Evolutionary conservation across 2,888 invertebrate species (phyloP), one percentile per base, ranked within the genome.

Genomic region (Augiades crinisus): DNA sequence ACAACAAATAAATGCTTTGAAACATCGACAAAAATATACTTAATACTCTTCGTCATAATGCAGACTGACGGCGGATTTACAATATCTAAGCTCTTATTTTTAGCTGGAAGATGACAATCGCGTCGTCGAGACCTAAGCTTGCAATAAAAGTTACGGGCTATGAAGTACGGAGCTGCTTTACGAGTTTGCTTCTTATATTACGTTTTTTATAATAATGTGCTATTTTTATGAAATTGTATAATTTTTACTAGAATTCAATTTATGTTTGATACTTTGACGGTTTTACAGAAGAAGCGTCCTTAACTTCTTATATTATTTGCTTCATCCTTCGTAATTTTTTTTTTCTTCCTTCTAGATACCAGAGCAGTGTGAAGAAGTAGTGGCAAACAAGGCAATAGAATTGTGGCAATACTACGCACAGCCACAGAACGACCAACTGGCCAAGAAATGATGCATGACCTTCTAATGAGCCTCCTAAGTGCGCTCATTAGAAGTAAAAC

Each of bases 351-450:
- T n/a, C n/a, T 72, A 95, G 95, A 92, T 95, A 61, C 92, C 94
- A 2, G 94, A 95, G 71, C 95, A 97, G 78, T 93, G 92, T 62
- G 93, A 95, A 59, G 96, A 96, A 72, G 92, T 95, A 2, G 94
- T 96, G 55, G 95, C 95, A 0, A 96, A 94, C 70, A 95, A 96
- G 81, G 94, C 96, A 1, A 94, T 97, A 4, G 96, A 96, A 66
- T 89, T 95, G 62, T 96, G 96, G 95, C 95, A 95, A 71, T 93
- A 95, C 74, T 95, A 95, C 51, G 93, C 86, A 1, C 87, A 84
- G 52, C 86, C 89, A 0, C 89, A 88, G 54, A 85, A 68, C 47
- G 89, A 89, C 49, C 81, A 77, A 45, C 65, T 88, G 2, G 82
- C 81, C 22, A 89, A 89, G 68, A 89, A 88, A 87, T 89, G 89